These are phyloP conservation scores for Chrysochloris asiatica DNA, from an alignment of 2,113 vertebrate genomes.

Conservation along the genomic window DNA sequence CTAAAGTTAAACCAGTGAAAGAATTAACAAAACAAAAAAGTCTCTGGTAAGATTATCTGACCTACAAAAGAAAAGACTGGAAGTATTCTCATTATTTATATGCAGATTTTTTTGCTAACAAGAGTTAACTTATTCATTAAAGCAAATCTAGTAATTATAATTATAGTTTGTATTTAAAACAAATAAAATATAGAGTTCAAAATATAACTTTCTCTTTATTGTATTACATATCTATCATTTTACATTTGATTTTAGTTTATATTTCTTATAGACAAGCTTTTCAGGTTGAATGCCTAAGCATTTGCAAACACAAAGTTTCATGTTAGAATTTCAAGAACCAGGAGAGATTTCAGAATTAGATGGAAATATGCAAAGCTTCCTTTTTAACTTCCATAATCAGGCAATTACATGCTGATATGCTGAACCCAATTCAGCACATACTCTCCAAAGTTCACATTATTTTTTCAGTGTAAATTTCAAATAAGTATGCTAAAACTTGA, in stretches of 20 bases:
- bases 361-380: background rate
- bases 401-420: background rate
- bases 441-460: background rate
- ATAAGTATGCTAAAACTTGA: constrained; percentile 21
- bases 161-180: background rate
- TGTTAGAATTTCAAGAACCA: constrained; percentile 17
- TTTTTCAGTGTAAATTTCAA: background rate
- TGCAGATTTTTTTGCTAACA: background rate
- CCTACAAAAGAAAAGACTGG: background rate
- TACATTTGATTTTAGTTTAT: constrained; percentile 7
- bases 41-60: constrained; percentile 10
- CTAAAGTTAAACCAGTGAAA: constrained; percentile 36
- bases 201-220: constrained; percentile 41
- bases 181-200: constrained; percentile 32
- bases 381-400: background rate
- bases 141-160: background rate
- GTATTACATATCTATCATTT: background rate
- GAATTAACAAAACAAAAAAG: constrained; percentile 46
- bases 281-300: constrained; percentile 17
- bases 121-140: constrained; percentile 13
- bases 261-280: constrained; percentile 17
- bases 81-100: constrained; percentile 1
- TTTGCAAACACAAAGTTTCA: constrained; percentile 14
- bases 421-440: background rate
- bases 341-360: constrained; percentile 5